Percentiles rank a stretch among this genome's conserved stretches.
Conservation (phyloP, 2,797 vertebrate genomes). For the Molossus molossus region DNA sequence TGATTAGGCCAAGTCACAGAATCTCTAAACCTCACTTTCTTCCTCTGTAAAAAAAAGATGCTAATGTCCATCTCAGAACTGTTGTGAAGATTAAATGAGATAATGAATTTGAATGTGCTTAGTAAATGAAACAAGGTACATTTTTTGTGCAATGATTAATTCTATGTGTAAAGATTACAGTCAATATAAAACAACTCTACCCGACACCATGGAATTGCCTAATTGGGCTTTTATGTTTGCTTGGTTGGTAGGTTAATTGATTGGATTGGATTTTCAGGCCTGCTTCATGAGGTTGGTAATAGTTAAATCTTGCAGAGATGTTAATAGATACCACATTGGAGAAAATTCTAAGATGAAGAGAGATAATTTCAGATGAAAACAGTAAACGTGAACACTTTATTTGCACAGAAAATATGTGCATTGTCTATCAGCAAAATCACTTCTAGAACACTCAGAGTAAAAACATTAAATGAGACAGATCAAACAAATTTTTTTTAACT, state of each 20-base stretch:
- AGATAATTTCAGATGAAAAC: slow-evolving; percentile 69
- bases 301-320: slow-evolving; percentile 71
- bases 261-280: slow-evolving; percentile 63
- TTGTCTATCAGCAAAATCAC: slow-evolving; percentile 51
- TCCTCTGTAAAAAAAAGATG: slow-evolving; percentile 49
- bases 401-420: slow-evolving; percentile 43
- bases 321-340: slow-evolving; percentile 57
- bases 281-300: slow-evolving; percentile 56
- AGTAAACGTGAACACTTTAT: slow-evolving; percentile 53
- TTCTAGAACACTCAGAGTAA: slow-evolving; percentile 30
- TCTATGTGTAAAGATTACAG: slow-evolving; percentile 54
- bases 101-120: slow-evolving; percentile 60
- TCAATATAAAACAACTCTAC: slow-evolving; percentile 68
- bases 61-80: slow-evolving; percentile 55
- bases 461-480: slow-evolving; percentile 60
- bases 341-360: slow-evolving; percentile 65
- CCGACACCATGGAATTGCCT: slow-evolving; percentile 70
- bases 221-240: slow-evolving; percentile 73
- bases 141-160: slow-evolving; percentile 58
- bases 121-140: slow-evolving; percentile 53
- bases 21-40: slow-evolving; percentile 51
- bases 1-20: slow-evolving; percentile 24
- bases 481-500: slow-evolving; percentile 62
- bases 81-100: slow-evolving; percentile 59
- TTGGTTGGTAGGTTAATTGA: slow-evolving; percentile 63